A percentile compares a stretch with the other conserved stretches of the same genome.
Conservation (phyloP, 1,140 invertebrate species). For the Medauroidea extradentata region DNA sequence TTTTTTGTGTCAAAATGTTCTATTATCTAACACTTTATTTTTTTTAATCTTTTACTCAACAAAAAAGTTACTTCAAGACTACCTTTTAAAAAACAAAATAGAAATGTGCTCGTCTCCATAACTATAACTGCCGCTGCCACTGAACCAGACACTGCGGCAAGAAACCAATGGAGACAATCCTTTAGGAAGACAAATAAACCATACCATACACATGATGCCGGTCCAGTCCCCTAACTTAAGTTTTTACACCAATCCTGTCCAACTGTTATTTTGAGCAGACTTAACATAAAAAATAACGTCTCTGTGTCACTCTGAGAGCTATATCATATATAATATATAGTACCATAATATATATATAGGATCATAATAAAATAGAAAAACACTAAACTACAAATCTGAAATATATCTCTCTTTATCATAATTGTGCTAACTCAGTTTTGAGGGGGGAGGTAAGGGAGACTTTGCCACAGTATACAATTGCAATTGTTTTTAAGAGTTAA, state of each 20-base stretch:
- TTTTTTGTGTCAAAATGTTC: no score
- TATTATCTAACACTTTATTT: no score
- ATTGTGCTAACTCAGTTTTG: slow-evolving; percentile 21
- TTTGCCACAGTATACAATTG: slow-evolving; percentile 21
- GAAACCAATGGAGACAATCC: no score
- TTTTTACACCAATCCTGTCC: slow-evolving; percentile 14
- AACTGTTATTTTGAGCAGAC: slow-evolving; percentile 21
- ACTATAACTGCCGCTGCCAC: no score
- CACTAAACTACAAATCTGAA: slow-evolving; percentile 28
- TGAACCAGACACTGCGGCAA: no score
- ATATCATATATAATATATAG: slow-evolving; percentile 28
- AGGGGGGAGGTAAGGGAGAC: slow-evolving; percentile 21
- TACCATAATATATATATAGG: slow-evolving; percentile 28
- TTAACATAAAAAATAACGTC: slow-evolving; percentile 31
- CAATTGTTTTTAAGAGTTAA: slow-evolving; percentile 20
- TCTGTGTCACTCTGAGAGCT: slow-evolving; percentile 29
- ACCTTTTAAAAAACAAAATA: no score
- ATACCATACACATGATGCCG: slow-evolving; percentile 12
- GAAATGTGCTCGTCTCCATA: no score
- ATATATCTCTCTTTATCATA: slow-evolving; percentile 16
- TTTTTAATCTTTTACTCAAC: no score
- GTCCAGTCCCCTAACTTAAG: slow-evolving; percentile 21
- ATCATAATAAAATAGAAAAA: slow-evolving; percentile 35
- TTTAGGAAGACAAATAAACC: slow-evolving; percentile 12
- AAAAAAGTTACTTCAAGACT: no score